These are phyloP conservation scores for Glossophaga mutica DNA, from an alignment of 2,797 vertebrate genomes.

Conservation along the genomic window DNA sequence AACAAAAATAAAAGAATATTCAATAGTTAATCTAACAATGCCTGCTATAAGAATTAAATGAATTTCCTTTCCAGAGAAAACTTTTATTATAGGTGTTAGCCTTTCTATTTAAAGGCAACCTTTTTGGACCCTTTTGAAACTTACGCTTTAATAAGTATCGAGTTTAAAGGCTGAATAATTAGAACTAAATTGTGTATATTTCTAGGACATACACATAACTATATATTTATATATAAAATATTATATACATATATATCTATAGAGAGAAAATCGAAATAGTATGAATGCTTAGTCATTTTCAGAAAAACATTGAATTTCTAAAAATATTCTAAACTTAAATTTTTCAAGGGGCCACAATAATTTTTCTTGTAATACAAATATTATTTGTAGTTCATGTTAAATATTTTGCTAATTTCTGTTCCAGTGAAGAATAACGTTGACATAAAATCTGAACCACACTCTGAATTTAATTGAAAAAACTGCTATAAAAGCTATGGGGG, in stretches of 20 bases:
- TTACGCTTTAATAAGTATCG: background rate
- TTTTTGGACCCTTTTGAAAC: background rate
- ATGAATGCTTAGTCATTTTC: background rate
- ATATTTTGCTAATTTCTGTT: background rate
- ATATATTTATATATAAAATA: background rate
- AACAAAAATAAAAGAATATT: background rate
- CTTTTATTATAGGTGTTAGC: background rate
- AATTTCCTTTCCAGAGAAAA: background rate
- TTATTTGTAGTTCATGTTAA: background rate
- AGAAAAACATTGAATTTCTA: background rate
- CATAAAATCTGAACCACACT: background rate
- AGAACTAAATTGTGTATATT: background rate
- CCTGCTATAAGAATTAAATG: background rate
- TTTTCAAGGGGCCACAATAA: background rate
- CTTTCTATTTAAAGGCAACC: background rate
- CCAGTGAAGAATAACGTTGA: background rate
- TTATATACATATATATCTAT: background rate
- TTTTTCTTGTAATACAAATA: background rate
- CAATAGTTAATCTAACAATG: background rate
- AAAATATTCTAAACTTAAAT: background rate
- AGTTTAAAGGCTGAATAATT: background rate
- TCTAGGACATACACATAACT: background rate
- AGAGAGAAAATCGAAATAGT: no score
- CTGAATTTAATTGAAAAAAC: slow-evolving; percentile 33
- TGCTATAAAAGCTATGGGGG: background rate